These are phyloP conservation scores for Diarsia mendica DNA, from an alignment of 2,888 invertebrate genomes.

Conservation along the genomic window DNA sequence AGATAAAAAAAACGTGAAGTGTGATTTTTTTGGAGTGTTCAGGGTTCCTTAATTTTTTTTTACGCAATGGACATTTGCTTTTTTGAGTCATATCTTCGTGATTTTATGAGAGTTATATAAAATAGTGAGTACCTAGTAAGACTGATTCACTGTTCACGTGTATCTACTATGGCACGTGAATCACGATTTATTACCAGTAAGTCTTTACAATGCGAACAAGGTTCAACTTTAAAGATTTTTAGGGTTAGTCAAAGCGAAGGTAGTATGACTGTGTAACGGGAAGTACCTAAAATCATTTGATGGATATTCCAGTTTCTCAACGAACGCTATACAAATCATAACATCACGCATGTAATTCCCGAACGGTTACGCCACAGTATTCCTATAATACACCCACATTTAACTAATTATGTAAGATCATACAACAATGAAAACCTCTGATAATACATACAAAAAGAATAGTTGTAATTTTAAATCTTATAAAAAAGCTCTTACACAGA, in stretches of 20 bases:
- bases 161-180: constrained; percentile 22
- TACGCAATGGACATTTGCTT: too few relatives aligned
- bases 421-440: background rate
- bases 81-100: constrained; percentile 16
- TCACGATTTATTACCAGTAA: constrained; percentile 29
- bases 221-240: background rate
- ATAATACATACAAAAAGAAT: background rate
- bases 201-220: constrained; percentile 1
- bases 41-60: constrained; percentile 52
- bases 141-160: constrained; percentile 35
- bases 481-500: background rate
- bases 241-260: background rate
- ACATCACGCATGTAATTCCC: background rate
- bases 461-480: background rate
- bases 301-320: background rate
- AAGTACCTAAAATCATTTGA: too few relatives aligned
- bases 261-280: background rate
- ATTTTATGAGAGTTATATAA: background rate
- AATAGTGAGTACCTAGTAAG: background rate
- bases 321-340: background rate
- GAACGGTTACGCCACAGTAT: background rate
- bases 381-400: background rate
- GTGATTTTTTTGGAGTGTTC: background rate
- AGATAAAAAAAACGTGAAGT: constrained; percentile 55
- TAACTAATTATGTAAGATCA: background rate